These are phyloP conservation scores for Aphelocoma coerulescens DNA, from an alignment of 2,113 vertebrate genomes.

Conservation along the genomic window DNA sequence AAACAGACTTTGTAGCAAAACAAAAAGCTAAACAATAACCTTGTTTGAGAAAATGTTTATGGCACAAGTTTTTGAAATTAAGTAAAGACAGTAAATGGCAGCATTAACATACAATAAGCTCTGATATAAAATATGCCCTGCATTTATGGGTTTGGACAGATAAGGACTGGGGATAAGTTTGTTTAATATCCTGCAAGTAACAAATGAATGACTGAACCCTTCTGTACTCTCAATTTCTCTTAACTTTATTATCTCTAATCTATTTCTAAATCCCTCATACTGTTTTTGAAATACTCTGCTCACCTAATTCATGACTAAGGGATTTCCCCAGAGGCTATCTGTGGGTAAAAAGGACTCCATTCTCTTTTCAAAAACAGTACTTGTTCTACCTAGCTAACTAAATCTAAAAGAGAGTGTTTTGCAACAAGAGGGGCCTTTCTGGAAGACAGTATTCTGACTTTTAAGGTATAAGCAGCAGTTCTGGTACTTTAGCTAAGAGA, in stretches of 20 bases:
- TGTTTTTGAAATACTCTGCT: constrained; percentile 58
- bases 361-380: constrained; percentile 45
- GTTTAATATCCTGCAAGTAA: background rate
- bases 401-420: background rate
- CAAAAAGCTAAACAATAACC: background rate
- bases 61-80: background rate
- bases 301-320: constrained; percentile 61
- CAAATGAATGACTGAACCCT: background rate
- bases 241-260: constrained; percentile 29
- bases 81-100: background rate
- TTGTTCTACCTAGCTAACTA: constrained; percentile 19
- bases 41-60: background rate
- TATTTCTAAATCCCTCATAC: constrained; percentile 11
- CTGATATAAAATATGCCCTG: background rate
- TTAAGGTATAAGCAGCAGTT: background rate
- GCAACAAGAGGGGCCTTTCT: background rate
- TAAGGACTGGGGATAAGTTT: background rate
- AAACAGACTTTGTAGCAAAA: background rate
- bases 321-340: constrained; percentile 60
- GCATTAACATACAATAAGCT: constrained; percentile 26
- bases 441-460: background rate
- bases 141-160: background rate
- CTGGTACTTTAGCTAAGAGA: background rate
- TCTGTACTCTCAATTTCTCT: background rate
- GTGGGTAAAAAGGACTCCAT: constrained; percentile 22